These are phyloP conservation scores for Chiloscyllium punctatum DNA, from an alignment of 2,797 vertebrate species.

Conservation along the genomic window DNA sequence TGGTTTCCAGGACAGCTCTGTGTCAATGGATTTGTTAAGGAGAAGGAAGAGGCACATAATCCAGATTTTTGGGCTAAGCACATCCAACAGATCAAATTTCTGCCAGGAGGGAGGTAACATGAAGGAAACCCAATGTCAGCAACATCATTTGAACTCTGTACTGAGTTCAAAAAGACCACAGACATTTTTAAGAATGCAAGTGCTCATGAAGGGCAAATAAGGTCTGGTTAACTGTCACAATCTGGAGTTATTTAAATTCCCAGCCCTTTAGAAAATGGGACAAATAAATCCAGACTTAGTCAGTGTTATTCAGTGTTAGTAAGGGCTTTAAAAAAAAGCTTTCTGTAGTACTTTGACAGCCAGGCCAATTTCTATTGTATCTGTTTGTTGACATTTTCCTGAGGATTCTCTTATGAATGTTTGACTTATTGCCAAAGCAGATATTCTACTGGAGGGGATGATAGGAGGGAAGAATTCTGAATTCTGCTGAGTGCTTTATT, in stretches of 20 bases:
- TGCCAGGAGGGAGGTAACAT: background rate
- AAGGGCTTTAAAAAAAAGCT: no score
- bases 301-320: no score
- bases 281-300: background rate
- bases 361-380: background rate
- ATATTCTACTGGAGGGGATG: no score
- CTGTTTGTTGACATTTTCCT: background rate
- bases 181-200: background rate
- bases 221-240: background rate
- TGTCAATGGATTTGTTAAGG: background rate
- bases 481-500: no score
- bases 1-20: background rate
- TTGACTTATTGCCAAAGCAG: no score
- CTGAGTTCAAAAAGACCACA: background rate
- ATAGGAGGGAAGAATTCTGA: no score
- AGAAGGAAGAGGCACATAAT: no score
- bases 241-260: background rate
- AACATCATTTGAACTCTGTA: background rate
- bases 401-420: no score
- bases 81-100: background rate
- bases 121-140: background rate
- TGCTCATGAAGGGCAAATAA: background rate
- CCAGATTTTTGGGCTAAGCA: no score
- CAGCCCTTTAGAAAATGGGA: background rate
- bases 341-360: background rate